Conservation (phyloP, 2,888 invertebrate genomes). For the Trichogramma evanescens region DNA sequence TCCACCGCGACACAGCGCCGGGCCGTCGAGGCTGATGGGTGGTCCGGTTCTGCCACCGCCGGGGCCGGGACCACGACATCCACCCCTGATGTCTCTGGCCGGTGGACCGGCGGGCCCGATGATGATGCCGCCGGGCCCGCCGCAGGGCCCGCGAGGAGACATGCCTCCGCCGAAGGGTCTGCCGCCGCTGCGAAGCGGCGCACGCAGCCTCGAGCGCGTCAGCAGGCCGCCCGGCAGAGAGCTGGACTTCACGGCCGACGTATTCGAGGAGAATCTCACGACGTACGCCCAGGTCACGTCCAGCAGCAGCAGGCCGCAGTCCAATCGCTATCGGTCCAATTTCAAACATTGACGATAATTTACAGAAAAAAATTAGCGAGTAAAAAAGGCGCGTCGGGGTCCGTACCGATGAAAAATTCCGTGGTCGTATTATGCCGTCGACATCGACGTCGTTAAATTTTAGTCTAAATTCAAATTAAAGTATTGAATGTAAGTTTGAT, state of each 20-base stretch:
- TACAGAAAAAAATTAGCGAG: too few species aligned
- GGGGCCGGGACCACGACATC: slow-evolving; percentile 19
- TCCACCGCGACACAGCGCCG: slow-evolving; percentile 18
- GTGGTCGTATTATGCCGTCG: too few species aligned
- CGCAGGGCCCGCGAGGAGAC: slow-evolving; percentile 14
- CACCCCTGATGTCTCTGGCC: slow-evolving; percentile 14
- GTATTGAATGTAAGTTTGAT: too few species aligned
- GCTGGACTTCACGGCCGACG: slow-evolving; percentile 37
- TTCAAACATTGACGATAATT: slow-evolving; percentile 14
- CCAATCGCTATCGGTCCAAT: slow-evolving; percentile 7
- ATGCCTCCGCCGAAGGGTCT: slow-evolving; percentile 14
- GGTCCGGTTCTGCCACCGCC: slow-evolving; percentile 22
- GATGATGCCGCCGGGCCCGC: slow-evolving; percentile 25
- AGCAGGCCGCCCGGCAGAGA: slow-evolving; percentile 19
- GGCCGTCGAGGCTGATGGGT: slow-evolving; percentile 23
- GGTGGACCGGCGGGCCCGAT: slow-evolving; percentile 21
- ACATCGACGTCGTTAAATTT: too few species aligned
- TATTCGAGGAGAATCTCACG: slow-evolving; percentile 37
- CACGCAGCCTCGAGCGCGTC: neutral
- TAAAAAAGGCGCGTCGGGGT: too few species aligned
- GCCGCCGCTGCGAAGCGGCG: slow-evolving; percentile 1
- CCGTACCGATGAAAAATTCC: too few species aligned
- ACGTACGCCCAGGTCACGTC: slow-evolving; percentile 4
- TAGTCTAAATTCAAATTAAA: too few species aligned
- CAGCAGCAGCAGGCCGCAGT: neutral